Evolutionary conservation across 2,888 invertebrate species (phyloP).

Genomic region (Pterobdella sp.): DNA sequence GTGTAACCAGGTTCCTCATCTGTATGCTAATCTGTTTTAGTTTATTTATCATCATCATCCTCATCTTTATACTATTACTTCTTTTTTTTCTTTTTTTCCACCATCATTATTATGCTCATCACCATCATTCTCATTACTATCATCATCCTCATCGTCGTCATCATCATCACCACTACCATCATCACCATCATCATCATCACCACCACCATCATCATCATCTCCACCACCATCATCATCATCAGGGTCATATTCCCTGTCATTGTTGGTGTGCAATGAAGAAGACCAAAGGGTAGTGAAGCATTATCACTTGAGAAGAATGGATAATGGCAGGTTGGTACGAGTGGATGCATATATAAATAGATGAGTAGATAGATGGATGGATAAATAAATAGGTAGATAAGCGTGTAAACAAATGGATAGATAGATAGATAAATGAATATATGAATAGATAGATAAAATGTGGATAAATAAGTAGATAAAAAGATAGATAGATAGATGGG

Average conservation of each 20-base stretch:
- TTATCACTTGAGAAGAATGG: constrained; percentile 91
- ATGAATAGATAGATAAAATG: no score
- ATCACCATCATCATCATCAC: constrained; percentile 4
- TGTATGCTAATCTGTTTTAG: no score
- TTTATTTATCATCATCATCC: constrained; percentile 3
- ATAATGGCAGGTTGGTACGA: constrained; percentile 49
- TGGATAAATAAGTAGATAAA: no score
- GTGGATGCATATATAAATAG: no score
- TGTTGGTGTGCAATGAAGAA: constrained; percentile 79
- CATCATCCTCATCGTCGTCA: constrained; percentile 9
- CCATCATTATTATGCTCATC: constrained; percentile 8
- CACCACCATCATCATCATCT: neutral
- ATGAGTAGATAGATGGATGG: no score
- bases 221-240: constrained; percentile 23
- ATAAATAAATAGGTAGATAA: no score
- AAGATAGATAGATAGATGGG: no score
- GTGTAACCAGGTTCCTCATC: no score
- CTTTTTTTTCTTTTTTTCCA: neutral
- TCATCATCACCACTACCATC: constrained; percentile 1
- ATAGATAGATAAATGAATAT: no score
- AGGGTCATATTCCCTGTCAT: constrained; percentile 54
- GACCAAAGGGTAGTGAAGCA: constrained; percentile 58
- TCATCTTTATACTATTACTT: neutral
- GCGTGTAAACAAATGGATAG: no score
- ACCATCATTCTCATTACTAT: neutral